Evolutionary conservation across 1,140 invertebrate genomes (phyloP).

Genomic region (Lucilia sericata): DNA sequence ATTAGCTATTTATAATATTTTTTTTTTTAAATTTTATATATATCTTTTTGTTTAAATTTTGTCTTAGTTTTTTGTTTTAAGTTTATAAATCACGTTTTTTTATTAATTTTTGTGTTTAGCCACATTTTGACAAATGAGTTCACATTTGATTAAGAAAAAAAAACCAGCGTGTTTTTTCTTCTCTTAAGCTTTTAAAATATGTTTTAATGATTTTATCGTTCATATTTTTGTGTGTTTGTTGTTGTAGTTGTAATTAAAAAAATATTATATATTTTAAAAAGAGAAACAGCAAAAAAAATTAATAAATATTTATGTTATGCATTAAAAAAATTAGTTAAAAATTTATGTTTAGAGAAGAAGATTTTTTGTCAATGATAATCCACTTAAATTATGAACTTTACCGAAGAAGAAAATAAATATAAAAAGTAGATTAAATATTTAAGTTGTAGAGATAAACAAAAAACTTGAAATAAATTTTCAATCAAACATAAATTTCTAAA

Average conservation of each 20-base stretch:
- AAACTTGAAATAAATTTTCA: too few relatives aligned
- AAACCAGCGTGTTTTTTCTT: background rate
- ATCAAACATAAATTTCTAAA: too few relatives aligned
- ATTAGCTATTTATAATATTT: too few relatives aligned
- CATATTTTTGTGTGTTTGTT: background rate
- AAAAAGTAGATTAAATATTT: too few relatives aligned
- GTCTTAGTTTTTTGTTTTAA: background rate
- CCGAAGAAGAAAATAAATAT: too few relatives aligned
- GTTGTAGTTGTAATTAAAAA: background rate
- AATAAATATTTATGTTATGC: background rate
- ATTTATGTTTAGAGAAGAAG: background rate
- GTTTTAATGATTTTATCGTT: slow-evolving; percentile 17
- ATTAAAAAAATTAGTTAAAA: slow-evolving; percentile 9
- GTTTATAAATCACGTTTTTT: slow-evolving; percentile 27
- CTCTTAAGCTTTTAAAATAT: background rate
- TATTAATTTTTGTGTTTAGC: slow-evolving; percentile 16
- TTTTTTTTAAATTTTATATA: background rate
- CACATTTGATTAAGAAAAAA: slow-evolving; percentile 14
- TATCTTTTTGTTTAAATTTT: background rate
- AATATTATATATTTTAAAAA: background rate
- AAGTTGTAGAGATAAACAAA: too few relatives aligned
- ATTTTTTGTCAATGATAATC: too few relatives aligned
- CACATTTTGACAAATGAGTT: slow-evolving; percentile 29
- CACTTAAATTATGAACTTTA: too few relatives aligned
- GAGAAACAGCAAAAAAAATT: background rate